These are phyloP conservation scores for Chaenodraco wilsoni DNA, from an alignment of 2,797 vertebrate species.

Conservation along the genomic window DNA sequence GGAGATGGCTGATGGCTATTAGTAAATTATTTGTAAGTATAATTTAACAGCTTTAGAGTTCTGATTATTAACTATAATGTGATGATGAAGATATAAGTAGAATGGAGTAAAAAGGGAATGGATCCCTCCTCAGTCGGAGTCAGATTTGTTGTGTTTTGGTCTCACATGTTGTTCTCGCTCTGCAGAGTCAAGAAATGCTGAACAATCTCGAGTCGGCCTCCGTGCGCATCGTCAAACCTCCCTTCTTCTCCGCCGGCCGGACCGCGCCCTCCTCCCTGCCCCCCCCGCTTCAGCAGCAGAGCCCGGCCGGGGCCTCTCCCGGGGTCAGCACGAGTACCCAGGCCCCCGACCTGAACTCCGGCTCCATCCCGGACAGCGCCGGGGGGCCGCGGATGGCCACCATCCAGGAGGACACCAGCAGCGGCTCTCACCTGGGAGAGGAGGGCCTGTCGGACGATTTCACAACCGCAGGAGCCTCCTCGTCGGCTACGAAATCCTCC, in stretches of 20 bases:
- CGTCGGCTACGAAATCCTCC: conserved; percentile 91
- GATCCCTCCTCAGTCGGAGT: conserved; percentile 50
- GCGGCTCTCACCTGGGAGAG: conserved; percentile 89
- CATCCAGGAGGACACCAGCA: conserved; percentile 96
- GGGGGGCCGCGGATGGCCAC: conserved; percentile 91
- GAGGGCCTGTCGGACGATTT: conserved; percentile 88
- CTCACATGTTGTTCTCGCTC: conserved; percentile 35
- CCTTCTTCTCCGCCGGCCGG: conserved; percentile 52
- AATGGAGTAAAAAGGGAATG: conserved; percentile 65
- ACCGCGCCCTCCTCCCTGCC: conserved; percentile 70
- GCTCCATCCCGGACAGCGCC: conserved; percentile 75
- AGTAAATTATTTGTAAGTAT: not conserved
- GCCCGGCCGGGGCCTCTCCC: conserved; percentile 41
- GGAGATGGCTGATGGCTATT: not conserved
- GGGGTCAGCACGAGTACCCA: conserved; percentile 59
- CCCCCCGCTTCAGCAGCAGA: conserved; percentile 58
- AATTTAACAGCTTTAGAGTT: not conserved
- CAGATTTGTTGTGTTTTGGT: not conserved
- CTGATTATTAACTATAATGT: not conserved
- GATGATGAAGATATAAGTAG: conserved; percentile 10
- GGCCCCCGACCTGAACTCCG: conserved; percentile 71
- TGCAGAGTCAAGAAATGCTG: conserved; percentile 91
- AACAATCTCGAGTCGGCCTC: conserved; percentile 90
- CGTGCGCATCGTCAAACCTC: conserved; percentile 86
- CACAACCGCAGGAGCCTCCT: conserved; percentile 87